Percentiles rank a stretch among this genome's conserved stretches.
Conservation (phyloP, 2,888 invertebrate genomes). For the Tribolium freemani region DNA sequence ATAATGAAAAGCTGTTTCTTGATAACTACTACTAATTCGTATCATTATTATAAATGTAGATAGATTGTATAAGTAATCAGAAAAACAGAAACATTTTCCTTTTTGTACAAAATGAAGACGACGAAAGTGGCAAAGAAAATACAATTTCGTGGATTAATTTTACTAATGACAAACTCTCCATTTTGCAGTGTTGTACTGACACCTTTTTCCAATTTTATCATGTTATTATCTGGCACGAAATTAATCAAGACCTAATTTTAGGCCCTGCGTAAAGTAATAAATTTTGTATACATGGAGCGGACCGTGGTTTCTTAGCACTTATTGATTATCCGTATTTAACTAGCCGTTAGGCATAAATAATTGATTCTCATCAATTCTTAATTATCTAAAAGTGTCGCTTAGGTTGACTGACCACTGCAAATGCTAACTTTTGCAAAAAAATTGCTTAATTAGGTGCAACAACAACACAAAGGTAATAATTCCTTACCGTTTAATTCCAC, state of each 20-base stretch:
- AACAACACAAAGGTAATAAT: not conserved
- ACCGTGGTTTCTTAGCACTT: slow-evolving; percentile 34
- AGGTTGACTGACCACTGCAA: not conserved
- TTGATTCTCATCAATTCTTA: not conserved
- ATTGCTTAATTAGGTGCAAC: not conserved
- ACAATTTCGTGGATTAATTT: not conserved
- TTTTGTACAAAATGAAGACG: no score
- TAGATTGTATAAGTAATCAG: no score
- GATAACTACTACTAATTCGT: no score
- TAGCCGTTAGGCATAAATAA: slow-evolving; percentile 14
- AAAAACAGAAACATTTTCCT: no score
- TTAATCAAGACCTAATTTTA: not conserved
- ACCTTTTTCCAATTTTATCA: not conserved
- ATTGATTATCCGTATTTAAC: slow-evolving; percentile 35
- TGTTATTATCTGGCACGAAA: slow-evolving; percentile 40
- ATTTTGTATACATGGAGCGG: slow-evolving; percentile 34
- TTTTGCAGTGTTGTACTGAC: not conserved
- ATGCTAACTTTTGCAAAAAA: not conserved
- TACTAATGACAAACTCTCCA: not conserved
- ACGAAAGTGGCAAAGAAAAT: not conserved
- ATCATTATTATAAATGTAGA: no score
- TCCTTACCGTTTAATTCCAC: slow-evolving; percentile 53
- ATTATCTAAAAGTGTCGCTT: slow-evolving; percentile 3
- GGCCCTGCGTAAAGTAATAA: slow-evolving; percentile 28
- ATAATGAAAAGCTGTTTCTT: no score